A percentile compares a stretch with the other conserved stretches of the same genome.
These are phyloP conservation scores for Bombyx huttoni DNA, from an alignment of 2,888 invertebrate species.

Conservation along the genomic window DNA sequence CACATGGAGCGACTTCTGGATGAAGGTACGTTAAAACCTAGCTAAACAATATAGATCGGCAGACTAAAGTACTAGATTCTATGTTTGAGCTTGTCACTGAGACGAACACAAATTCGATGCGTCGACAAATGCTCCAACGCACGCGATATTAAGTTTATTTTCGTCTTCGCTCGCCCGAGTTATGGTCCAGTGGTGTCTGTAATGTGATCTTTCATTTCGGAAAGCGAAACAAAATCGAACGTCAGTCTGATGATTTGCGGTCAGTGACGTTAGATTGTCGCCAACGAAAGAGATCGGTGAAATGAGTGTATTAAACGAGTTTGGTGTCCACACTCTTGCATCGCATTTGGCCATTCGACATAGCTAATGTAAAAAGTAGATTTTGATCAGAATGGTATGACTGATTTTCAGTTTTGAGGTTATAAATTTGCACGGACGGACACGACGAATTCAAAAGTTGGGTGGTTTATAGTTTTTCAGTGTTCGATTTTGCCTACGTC, in stretches of 20 bases:
- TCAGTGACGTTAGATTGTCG: constrained; percentile 57
- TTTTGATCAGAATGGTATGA: constrained; percentile 15
- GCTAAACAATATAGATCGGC: constrained; percentile 37
- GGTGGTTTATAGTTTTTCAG: constrained; percentile 57
- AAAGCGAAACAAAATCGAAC: constrained; percentile 61
- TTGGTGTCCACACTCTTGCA: constrained; percentile 36
- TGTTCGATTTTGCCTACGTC: constrained; percentile 54
- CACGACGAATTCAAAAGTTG: constrained; percentile 13
- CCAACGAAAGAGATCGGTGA: constrained; percentile 51
- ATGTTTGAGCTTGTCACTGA: constrained; percentile 51
- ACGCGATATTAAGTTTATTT: constrained; percentile 71
- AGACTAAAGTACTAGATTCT: constrained; percentile 26
- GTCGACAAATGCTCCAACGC: constrained; percentile 67
- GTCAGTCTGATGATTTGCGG: constrained; percentile 52
- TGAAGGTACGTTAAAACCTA: constrained; percentile 84
- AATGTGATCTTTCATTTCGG: constrained; percentile 64
- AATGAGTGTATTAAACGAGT: constrained; percentile 56
- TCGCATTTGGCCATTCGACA: constrained; percentile 26
- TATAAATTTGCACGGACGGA: constrained; percentile 33
- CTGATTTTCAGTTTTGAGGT: constrained; percentile 34
- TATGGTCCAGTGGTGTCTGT: constrained; percentile 70
- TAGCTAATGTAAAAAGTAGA: constrained; percentile 47
- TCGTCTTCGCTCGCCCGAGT: constrained; percentile 69
- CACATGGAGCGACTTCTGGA: constrained; percentile 99
- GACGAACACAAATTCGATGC: constrained; percentile 61